Evolutionary conservation across 2,888 invertebrate genomes (phyloP).

Genomic region (Camptogramma bilineatum): DNA sequence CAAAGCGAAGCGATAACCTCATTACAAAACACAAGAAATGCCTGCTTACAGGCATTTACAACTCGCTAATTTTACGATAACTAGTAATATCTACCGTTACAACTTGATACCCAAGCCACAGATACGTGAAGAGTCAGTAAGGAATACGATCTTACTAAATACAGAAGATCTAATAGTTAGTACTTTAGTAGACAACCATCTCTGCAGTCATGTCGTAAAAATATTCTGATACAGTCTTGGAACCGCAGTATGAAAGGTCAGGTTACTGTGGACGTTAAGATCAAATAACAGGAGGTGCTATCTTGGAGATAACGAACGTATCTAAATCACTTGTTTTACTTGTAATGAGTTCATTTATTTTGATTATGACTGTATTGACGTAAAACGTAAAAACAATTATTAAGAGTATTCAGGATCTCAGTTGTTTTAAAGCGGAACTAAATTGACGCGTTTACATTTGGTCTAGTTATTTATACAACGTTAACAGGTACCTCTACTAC

Average conservation of each 20-base stretch:
- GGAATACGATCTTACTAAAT: not conserved
- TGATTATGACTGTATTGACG: not conserved
- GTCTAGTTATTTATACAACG: too few relatives aligned
- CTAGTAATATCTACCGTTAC: slow-evolving; percentile 17
- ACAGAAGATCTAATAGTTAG: slow-evolving; percentile 13
- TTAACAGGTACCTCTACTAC: too few relatives aligned
- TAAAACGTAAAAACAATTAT: too few relatives aligned
- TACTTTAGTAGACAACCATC: not conserved
- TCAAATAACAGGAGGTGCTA: slow-evolving; percentile 24
- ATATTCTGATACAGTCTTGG: slow-evolving; percentile 5
- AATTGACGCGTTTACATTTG: too few relatives aligned
- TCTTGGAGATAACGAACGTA: slow-evolving; percentile 22
- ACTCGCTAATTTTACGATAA: slow-evolving; percentile 41
- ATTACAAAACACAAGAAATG: slow-evolving; percentile 53
- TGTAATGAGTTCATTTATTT: slow-evolving; percentile 19
- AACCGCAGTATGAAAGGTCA: slow-evolving; percentile 18
- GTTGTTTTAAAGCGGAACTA: too few relatives aligned
- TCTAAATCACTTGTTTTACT: slow-evolving; percentile 27
- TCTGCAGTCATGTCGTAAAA: slow-evolving; percentile 18
- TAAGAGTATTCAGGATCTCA: too few relatives aligned
- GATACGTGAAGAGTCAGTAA: slow-evolving; percentile 6
- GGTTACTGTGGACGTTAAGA: slow-evolving; percentile 17
- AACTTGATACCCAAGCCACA: slow-evolving; percentile 24
- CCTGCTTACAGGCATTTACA: slow-evolving; percentile 44
- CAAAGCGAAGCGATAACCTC: slow-evolving; percentile 66